Conservation (phyloP, 2,888 invertebrate genomes). For the Teleogryllus oceanicus region DNA sequence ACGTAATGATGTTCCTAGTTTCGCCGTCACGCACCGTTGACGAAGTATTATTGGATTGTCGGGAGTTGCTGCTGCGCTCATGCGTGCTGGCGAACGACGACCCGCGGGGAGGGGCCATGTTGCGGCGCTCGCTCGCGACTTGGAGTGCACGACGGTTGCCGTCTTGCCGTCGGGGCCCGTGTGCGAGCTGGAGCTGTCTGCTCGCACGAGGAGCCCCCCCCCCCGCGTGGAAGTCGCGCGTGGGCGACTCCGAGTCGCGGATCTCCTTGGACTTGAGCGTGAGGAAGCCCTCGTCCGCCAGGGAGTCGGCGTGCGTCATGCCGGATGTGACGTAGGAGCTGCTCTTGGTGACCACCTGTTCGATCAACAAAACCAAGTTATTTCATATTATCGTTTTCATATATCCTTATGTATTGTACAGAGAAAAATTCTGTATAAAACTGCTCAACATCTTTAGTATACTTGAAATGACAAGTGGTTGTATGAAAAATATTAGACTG, state of each 20-base stretch:
- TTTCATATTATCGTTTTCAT: too few species aligned
- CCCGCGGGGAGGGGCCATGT: too few species aligned
- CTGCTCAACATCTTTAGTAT: too few species aligned
- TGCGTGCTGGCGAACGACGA: conserved; percentile 31
- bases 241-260: conserved; percentile 72
- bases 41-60: not conserved
- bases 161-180: conserved; percentile 33
- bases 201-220: conserved; percentile 31
- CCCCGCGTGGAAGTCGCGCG: conserved; percentile 52
- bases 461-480: too few species aligned
- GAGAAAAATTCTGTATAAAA: too few species aligned
- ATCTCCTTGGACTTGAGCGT: conserved; percentile 75
- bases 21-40: conserved; percentile 22
- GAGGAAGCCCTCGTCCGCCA: conserved; percentile 73
- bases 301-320: conserved; percentile 60
- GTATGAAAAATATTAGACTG: too few species aligned
- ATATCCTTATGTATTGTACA: too few species aligned
- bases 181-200: conserved; percentile 30
- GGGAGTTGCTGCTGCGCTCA: conserved; percentile 19
- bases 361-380: conserved; percentile 22
- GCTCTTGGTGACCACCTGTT: conserved; percentile 36
- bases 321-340: conserved; percentile 32
- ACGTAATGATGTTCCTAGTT: conserved; percentile 24
- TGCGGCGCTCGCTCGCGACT: conserved; percentile 32
- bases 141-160: conserved; percentile 33